A percentile compares a stretch with the other conserved stretches of the same genome.
These are phyloP conservation scores for Dorcus hopei DNA, from an alignment of 2,888 invertebrate species.

Conservation along the genomic window DNA sequence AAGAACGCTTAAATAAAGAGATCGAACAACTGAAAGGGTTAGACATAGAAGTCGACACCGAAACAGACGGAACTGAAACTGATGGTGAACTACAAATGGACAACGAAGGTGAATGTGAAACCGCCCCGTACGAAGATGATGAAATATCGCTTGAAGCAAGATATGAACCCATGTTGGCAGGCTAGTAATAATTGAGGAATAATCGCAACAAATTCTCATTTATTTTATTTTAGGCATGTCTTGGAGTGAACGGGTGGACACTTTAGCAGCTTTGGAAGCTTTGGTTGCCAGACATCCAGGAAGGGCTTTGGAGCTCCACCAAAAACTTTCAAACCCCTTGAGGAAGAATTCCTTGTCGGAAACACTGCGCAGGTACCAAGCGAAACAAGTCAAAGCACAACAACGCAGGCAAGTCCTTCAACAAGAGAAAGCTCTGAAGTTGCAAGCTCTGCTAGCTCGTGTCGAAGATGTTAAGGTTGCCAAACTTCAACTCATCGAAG, in stretches of 20 bases:
- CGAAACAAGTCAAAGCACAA: slow-evolving; percentile 88
- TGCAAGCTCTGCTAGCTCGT: slow-evolving; percentile 81
- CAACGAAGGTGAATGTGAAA: slow-evolving; percentile 36
- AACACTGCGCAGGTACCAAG: slow-evolving; percentile 76
- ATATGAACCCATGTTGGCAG: slow-evolving; percentile 68
- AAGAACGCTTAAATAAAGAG: slow-evolving; percentile 71
- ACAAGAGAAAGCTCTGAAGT: slow-evolving; percentile 78
- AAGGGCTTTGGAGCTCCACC: slow-evolving; percentile 86
- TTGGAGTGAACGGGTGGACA: slow-evolving; percentile 83
- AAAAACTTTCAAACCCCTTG: slow-evolving; percentile 89
- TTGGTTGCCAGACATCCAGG: slow-evolving; percentile 88
- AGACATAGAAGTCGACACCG: slow-evolving; percentile 75
- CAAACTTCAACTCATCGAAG: slow-evolving; percentile 81
- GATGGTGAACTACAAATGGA: slow-evolving; percentile 61
- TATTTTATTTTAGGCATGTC: slow-evolving; percentile 59
- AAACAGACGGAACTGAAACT: slow-evolving; percentile 77
- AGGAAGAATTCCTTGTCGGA: slow-evolving; percentile 81
- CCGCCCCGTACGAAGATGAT: slow-evolving; percentile 34
- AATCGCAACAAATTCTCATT: neutral
- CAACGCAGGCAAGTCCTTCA: slow-evolving; percentile 78
- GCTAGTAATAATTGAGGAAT: slow-evolving; percentile 31
- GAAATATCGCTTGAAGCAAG: slow-evolving; percentile 60
- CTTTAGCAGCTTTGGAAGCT: slow-evolving; percentile 72
- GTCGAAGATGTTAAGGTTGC: slow-evolving; percentile 83
- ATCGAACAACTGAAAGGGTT: slow-evolving; percentile 71